Evolutionary conservation across 2,888 invertebrate genomes (phyloP).

Genomic region (Papilio protenor): DNA sequence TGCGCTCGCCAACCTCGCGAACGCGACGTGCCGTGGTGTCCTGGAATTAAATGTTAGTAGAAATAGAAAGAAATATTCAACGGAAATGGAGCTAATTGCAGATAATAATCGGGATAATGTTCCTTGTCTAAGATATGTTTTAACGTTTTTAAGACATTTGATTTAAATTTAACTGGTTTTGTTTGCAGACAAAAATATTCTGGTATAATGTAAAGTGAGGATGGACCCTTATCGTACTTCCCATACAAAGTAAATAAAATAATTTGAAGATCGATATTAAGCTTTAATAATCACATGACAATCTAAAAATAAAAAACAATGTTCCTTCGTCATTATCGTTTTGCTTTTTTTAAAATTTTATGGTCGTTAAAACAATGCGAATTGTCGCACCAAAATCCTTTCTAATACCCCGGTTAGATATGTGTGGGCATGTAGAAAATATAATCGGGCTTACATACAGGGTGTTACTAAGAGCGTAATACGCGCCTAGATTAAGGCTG

Average conservation of each 20-base stretch:
- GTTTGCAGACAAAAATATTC: neutral
- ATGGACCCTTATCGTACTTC: neutral
- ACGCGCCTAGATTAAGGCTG: conserved; percentile 42
- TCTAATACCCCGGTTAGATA: conserved; percentile 21
- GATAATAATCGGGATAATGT: neutral
- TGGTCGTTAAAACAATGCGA: neutral
- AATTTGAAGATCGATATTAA: neutral
- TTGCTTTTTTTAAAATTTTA: neutral
- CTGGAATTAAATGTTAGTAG: conserved; percentile 52
- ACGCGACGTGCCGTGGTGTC: conserved; percentile 76
- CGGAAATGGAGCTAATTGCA: neutral
- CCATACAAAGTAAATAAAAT: neutral
- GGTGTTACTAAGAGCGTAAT: conserved; percentile 33
- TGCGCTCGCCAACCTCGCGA: conserved; percentile 77
- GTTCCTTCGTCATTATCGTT: neutral
- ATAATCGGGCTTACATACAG: conserved; percentile 31
- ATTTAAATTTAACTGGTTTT: neutral
- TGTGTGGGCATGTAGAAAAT: conserved; percentile 29
- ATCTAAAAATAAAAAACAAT: no score
- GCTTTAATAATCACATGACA: neutral
- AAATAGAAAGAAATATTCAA: neutral
- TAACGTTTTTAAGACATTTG: neutral
- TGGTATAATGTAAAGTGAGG: neutral
- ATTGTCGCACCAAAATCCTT: conserved; percentile 26
- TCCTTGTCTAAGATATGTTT: neutral